These are phyloP conservation scores for Spisula subtruncata DNA, from an alignment of 2,888 invertebrate genomes.

Conservation along the genomic window DNA sequence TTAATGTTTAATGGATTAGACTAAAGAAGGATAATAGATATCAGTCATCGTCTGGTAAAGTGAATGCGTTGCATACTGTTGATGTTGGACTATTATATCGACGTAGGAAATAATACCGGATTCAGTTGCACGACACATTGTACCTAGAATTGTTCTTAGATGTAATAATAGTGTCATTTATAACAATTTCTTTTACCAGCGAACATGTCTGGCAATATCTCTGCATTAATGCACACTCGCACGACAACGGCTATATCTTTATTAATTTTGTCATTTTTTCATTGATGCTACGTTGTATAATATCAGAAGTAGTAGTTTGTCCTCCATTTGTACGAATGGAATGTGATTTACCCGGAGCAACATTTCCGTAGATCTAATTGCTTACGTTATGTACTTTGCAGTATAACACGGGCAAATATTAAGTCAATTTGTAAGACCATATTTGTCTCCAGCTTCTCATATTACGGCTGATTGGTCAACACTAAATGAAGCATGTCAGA, in stretches of 20 bases:
- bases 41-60: not conserved
- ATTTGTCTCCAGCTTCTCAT: not conserved
- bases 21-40: not conserved
- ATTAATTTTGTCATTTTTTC: constrained; percentile 20
- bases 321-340: not conserved
- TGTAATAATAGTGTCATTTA: not conserved
- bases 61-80: not conserved
- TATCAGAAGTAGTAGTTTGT: not conserved
- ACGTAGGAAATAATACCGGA: not conserved
- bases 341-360: constrained; percentile 31
- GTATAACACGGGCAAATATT: constrained; percentile 13
- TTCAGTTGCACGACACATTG: not conserved
- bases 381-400: constrained; percentile 31
- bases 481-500: constrained; percentile 26
- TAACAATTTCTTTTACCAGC: not conserved
- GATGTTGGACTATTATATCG: not conserved
- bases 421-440: constrained; percentile 4
- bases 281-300: not conserved
- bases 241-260: not conserved
- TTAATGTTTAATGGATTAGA: no score
- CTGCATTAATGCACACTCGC: not conserved
- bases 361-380: constrained; percentile 38
- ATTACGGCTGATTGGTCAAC: constrained; percentile 10
- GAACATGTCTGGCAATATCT: not conserved
- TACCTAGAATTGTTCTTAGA: not conserved